Evolutionary conservation across 2,113 vertebrate genomes (phyloP).

Genomic region (Tachysurus fulvidraco): DNA sequence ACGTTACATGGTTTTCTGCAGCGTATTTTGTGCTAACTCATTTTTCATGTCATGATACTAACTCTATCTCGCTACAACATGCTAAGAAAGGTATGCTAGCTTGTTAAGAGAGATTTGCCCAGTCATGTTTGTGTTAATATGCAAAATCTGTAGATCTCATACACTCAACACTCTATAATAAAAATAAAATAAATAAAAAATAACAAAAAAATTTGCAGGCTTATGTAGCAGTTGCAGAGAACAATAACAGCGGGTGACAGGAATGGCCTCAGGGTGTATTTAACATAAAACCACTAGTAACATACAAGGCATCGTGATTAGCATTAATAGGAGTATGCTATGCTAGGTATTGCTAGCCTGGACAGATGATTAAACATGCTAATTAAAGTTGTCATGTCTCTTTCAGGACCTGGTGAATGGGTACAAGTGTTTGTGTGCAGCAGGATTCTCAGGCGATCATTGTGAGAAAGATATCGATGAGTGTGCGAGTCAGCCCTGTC

Average conservation of each 20-base stretch:
- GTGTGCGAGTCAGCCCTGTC: constrained; percentile 86
- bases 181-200: neutral
- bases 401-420: constrained; percentile 86
- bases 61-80: neutral
- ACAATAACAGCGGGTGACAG: no score
- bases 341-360: neutral
- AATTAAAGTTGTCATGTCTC: neutral
- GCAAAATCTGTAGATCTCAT: neutral
- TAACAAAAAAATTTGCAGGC: neutral
- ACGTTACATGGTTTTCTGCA: neutral
- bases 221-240: neutral
- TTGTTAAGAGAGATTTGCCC: neutral
- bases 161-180: no score
- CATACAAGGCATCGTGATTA: no score
- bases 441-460: constrained; percentile 82
- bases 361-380: neutral
- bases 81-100: neutral
- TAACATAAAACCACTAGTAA: neutral
- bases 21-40: neutral
- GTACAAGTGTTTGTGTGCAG: constrained; percentile 83
- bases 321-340: neutral
- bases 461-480: constrained; percentile 86
- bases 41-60: neutral
- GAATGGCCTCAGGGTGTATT: neutral
- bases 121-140: neutral